These are phyloP conservation scores for Lampris megalopsis DNA, from an alignment of 2,113 vertebrate species.

Conservation along the genomic window DNA sequence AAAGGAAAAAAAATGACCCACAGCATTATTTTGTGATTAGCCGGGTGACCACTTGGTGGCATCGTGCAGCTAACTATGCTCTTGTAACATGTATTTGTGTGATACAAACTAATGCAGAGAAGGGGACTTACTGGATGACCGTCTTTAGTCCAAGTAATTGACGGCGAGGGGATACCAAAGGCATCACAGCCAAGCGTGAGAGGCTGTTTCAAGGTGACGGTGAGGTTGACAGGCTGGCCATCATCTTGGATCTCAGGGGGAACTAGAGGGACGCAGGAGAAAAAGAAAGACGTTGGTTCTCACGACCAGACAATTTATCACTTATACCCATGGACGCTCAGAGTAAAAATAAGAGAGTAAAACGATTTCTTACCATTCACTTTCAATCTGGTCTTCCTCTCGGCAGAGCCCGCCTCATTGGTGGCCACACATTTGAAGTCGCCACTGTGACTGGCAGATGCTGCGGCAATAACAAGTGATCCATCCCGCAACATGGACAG, in stretches of 20 bases:
- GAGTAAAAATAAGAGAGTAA: too few species aligned
- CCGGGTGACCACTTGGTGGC: constrained; percentile 69
- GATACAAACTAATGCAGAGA: background rate
- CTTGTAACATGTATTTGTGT: constrained; percentile 1
- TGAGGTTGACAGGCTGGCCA: constrained; percentile 79
- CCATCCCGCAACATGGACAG: constrained; percentile 79
- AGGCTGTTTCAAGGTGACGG: constrained; percentile 83
- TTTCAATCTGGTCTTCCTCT: constrained; percentile 84
- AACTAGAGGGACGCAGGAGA: constrained; percentile 69
- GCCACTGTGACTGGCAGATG: constrained; percentile 83
- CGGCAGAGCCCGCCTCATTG: constrained; percentile 86
- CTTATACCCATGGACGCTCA: background rate
- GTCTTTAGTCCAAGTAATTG: constrained; percentile 86
- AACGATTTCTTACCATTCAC: constrained; percentile 82
- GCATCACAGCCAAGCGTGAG: constrained; percentile 86
- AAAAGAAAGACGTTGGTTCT: background rate
- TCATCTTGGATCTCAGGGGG: constrained; percentile 86
- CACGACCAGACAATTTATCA: background rate
- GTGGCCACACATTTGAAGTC: constrained; percentile 88
- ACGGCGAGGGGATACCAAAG: constrained; percentile 83
- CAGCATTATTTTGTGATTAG: constrained; percentile 32
- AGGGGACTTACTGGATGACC: constrained; percentile 79
- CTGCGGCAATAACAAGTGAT: constrained; percentile 82
- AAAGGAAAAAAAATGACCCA: constrained; percentile 4
- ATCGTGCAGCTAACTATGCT: constrained; percentile 49